Base-by-base conservation (phyloP, 1,140 invertebrate species). In the Nasonia giraulti region DNA sequence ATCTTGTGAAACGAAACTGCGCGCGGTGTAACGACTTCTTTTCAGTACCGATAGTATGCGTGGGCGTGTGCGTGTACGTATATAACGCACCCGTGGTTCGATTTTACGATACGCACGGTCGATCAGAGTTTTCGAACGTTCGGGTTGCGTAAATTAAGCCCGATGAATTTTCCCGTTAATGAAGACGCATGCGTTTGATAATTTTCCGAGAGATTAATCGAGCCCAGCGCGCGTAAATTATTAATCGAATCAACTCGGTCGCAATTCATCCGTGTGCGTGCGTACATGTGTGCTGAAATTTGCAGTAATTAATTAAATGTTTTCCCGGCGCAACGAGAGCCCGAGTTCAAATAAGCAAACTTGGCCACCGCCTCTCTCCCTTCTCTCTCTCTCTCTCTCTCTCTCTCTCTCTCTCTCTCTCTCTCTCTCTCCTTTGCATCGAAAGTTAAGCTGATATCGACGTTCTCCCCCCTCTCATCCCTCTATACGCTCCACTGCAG, bases 391-490 rank as follows among this genome's bases (percentile, higher is more conserved):
- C 68, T 74, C 69, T 76, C 44, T 50, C 80, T 50, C 50, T 82
- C 7, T 27, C 47, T 50, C 12, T 66, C 27, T 55, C 27, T 12
- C n/a, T 3, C 62, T 31, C n/a, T 37, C 12, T 81, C 68, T 12
- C 68, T 74, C 69, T 76, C 44, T 50, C 84, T 50, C 73, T 82
- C 17, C 69, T 81, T 71, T 73, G 68, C 80, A 73, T 81, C 69
- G 31, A 66, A 20, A 55, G 80, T 47, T 80, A 73, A 81, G 69
- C 80, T 44, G 44, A 81, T 81, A 81, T 81, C 80, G 80, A 73
- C 68, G 40, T 31, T 73, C 27, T 7, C 77, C 62, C 27, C 77
- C 17, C n/a, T 66, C 10, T 14, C 8, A 27, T 0, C 0, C 31
- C 47, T 2, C 44, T 47, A 12, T 37, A 6, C n/a, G 27, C 69